A percentile compares a stretch with the other conserved stretches of the same genome.
phyloP scores from a whole-genome alignment of 2,888 invertebrate species.

The Pocota personata region DNA sequence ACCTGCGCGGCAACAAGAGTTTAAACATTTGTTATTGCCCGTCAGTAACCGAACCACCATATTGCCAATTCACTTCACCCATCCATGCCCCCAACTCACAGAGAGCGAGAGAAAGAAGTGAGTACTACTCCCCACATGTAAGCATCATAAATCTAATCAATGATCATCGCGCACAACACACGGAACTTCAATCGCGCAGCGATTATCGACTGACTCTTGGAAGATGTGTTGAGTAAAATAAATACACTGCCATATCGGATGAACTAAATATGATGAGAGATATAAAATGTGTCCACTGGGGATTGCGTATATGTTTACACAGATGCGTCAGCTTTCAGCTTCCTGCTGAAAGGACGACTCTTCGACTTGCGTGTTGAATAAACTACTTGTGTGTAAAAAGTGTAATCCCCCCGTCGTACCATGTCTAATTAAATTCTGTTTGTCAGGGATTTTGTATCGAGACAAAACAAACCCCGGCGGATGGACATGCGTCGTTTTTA shows the following conservation, averaged over 20 bases:
- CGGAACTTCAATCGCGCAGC: slow-evolving; percentile 5
- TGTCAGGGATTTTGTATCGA: slow-evolving; percentile 29
- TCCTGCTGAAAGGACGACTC: slow-evolving; percentile 25
- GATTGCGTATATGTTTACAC: slow-evolving; percentile 64
- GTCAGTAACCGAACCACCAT: slow-evolving; percentile 51
- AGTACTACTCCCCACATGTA: neutral
- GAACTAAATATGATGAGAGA: slow-evolving; percentile 69
- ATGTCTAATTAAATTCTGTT: slow-evolving; percentile 59
- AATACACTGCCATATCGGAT: slow-evolving; percentile 48
- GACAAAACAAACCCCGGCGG: neutral
- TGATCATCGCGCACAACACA: slow-evolving; percentile 13
- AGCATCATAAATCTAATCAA: slow-evolving; percentile 68
- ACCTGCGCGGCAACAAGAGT: slow-evolving; percentile 58
- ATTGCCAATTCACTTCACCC: slow-evolving; percentile 18
- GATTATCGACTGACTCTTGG: slow-evolving; percentile 62
- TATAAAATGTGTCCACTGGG: slow-evolving; percentile 65
- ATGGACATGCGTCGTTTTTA: slow-evolving; percentile 66
- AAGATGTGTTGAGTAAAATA: slow-evolving; percentile 23
- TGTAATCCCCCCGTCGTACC: slow-evolving; percentile 26
- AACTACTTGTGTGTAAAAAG: slow-evolving; percentile 26
- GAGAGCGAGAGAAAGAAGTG: neutral
- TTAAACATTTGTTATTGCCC: slow-evolving; percentile 68
- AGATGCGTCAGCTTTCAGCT: slow-evolving; percentile 34
- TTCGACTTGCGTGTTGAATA: neutral
- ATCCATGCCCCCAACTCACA: slow-evolving; percentile 21